A percentile compares a stretch with the other conserved stretches of the same genome.
Conservation (phyloP, 2,888 invertebrate genomes). For the Callyntrura sp. region DNA sequence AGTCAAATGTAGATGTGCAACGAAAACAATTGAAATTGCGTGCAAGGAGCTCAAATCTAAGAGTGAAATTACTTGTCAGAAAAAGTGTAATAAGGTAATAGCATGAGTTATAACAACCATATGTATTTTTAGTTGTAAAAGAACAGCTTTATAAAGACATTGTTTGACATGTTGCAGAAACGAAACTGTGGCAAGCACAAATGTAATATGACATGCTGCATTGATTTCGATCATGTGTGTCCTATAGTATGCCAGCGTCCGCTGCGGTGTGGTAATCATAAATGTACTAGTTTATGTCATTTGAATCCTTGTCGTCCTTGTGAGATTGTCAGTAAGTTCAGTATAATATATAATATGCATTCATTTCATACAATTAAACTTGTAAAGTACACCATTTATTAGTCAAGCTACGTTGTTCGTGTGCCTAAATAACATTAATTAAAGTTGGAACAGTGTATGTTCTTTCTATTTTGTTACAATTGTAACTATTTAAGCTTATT, state of each 20-base stretch:
- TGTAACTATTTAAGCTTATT: background rate
- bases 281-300: slow-evolving; percentile 96
- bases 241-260: slow-evolving; percentile 92
- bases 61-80: slow-evolving; percentile 93
- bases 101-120: too few species aligned
- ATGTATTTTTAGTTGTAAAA: too few species aligned
- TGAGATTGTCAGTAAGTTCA: slow-evolving; percentile 89
- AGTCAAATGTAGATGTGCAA: slow-evolving; percentile 94
- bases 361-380: too few species aligned
- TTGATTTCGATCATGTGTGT: slow-evolving; percentile 94
- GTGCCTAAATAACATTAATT: too few species aligned
- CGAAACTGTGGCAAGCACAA: slow-evolving; percentile 95
- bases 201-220: slow-evolving; percentile 96
- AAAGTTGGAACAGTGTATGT: too few species aligned
- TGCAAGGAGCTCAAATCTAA: slow-evolving; percentile 90
- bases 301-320: slow-evolving; percentile 93
- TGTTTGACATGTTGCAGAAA: slow-evolving; percentile 87
- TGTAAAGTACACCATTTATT: too few species aligned
- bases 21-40: slow-evolving; percentile 92
- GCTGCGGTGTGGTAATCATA: slow-evolving; percentile 95
- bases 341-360: too few species aligned
- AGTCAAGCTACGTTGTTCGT: too few species aligned
- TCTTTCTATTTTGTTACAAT: slow-evolving; percentile 36
- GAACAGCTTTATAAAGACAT: too few species aligned
- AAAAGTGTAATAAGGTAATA: slow-evolving; percentile 90